phyloP scores from a whole-genome alignment of 2,888 invertebrate species.

The Hypsopygia costalis region DNA sequence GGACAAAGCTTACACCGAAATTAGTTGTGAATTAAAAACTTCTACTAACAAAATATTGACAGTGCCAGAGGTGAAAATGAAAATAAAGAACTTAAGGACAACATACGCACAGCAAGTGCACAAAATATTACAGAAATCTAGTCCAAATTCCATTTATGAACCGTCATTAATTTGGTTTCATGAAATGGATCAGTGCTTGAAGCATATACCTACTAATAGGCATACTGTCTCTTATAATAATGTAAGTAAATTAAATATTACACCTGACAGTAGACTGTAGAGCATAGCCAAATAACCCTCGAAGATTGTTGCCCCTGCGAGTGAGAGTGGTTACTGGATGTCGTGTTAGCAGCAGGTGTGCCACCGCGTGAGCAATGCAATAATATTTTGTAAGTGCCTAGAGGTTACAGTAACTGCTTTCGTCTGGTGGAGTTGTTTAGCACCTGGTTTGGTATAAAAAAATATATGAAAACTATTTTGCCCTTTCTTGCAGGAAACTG shows the following conservation, averaged over 20 bases:
- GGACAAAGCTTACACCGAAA: slow-evolving; percentile 32
- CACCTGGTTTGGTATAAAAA: too few species aligned
- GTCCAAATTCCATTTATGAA: slow-evolving; percentile 53
- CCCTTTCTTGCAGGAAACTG: slow-evolving; percentile 37
- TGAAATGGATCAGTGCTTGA: slow-evolving; percentile 64
- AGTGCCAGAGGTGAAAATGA: slow-evolving; percentile 28
- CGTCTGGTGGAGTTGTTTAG: too few species aligned
- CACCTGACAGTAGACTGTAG: too few species aligned
- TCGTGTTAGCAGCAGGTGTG: too few species aligned
- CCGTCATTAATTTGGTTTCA: slow-evolving; percentile 65
- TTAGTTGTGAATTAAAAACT: slow-evolving; percentile 28
- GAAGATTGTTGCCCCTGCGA: too few species aligned
- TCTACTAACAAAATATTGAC: slow-evolving; percentile 29
- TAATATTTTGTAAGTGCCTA: too few species aligned
- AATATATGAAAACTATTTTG: too few species aligned
- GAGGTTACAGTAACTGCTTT: too few species aligned
- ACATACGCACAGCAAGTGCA: slow-evolving; percentile 35
- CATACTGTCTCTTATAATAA: slow-evolving; percentile 28
- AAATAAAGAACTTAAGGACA: slow-evolving; percentile 36
- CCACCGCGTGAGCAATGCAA: too few species aligned
- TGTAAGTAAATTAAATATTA: slow-evolving; percentile 11
- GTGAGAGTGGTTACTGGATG: too few species aligned
- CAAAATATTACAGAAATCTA: slow-evolving; percentile 52
- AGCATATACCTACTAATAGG: slow-evolving; percentile 47
- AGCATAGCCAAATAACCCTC: too few species aligned